These are phyloP conservation scores for Drosophila infuscata DNA, from an alignment of 2,888 invertebrate genomes.

Conservation along the genomic window DNA sequence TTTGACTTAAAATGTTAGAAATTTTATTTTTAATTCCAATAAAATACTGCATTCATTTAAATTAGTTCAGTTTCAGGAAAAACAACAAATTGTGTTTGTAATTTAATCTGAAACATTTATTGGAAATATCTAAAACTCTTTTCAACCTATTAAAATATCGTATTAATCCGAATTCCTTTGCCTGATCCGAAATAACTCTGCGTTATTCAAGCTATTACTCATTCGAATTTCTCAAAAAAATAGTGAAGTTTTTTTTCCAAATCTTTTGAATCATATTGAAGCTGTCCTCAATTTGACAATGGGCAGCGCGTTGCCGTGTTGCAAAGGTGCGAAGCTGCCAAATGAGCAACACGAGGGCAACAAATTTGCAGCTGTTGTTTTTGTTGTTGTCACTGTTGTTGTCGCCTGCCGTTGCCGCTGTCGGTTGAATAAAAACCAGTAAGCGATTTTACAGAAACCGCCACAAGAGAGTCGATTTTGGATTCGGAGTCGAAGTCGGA, in stretches of 20 bases:
- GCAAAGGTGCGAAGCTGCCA: conserved; percentile 77
- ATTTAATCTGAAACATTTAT: neutral
- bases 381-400: conserved; percentile 32
- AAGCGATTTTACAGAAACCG: conserved; percentile 75
- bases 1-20: neutral
- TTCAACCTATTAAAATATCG: neutral
- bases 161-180: neutral
- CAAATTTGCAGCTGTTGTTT: conserved; percentile 73
- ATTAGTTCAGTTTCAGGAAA: neutral
- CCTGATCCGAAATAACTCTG: conserved; percentile 20
- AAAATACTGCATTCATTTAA: neutral
- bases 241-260: conserved; percentile 12
- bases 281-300: conserved; percentile 65
- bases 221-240: conserved; percentile 13
- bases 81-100: too few relatives aligned
- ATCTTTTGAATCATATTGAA: conserved; percentile 43
- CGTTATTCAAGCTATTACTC: conserved; percentile 41
- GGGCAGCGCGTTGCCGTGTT: conserved; percentile 45
- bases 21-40: neutral
- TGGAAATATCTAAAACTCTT: neutral
- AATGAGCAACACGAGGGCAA: conserved; percentile 80
- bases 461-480: conserved; percentile 24
- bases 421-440: conserved; percentile 75
- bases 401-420: conserved; percentile 30
- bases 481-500: conserved; percentile 12